Base-by-base conservation (phyloP, 2,888 invertebrate genomes). In the Ormyrus labotus region DNA sequence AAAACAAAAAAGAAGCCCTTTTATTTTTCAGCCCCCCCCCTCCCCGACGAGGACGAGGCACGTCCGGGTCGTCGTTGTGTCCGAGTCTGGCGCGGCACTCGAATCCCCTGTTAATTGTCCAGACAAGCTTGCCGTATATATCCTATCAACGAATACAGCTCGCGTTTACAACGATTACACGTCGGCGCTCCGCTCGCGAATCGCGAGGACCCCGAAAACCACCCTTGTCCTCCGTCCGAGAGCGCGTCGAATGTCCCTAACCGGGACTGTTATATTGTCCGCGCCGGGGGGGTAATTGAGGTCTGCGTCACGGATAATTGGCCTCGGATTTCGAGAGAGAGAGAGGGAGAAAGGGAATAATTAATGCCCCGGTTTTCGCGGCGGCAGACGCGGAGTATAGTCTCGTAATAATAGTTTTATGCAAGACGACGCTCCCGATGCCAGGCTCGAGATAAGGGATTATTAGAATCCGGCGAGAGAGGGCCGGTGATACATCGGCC, bases 251-350 rank as follows among this genome's bases (percentile, higher is more conserved):
- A 67, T 72, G 13, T 58, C 50, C 13, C 60, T 11, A 7, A 19
- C 34, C 57, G 34, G 34, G 2, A 60, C 8, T 19, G 6, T 10
- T 61, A n/a, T 34, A 58, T 63, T 8, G 10, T 47, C 47, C 34
- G 34, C 34, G 34, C 34, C 48, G n/a, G 45, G 13, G 45, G 13
- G n/a, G 47, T 61, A 61, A 68, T 61, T 47, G 61, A 45, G 69
- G 45, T n/a, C 55, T 34, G 34, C 34, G 34, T 34, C 60, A n/a
- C 61, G 64, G 45, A 60, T 74, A 79, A 74, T 74, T 79, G 79
- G 74, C 57, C 69, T 79, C 79, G 74, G 64, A 79, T 79, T 79
- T 79, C 74, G n/a, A 55, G 58, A 34, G n/a, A 51, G 0, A 60
- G 34, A 50, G 34, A 4, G 34, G 34, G 34, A 4, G 34, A 34